Evolutionary conservation across 2,113 vertebrate genomes (phyloP), one percentile per base, ranked within the genome.

Genomic region (Ardeotis arabs): DNA sequence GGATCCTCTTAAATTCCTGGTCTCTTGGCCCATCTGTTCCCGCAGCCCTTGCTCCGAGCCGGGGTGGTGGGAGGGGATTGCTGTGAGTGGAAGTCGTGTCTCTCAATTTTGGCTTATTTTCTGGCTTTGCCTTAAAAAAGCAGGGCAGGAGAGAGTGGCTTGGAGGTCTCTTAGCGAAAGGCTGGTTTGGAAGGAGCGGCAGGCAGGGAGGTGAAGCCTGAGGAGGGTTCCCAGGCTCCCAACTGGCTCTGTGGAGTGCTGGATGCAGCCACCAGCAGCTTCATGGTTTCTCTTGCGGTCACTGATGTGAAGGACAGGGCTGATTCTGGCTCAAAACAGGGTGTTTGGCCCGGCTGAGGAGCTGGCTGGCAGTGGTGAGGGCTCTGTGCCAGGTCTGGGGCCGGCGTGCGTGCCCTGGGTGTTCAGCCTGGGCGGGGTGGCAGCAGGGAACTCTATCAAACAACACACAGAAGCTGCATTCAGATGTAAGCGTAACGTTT

Each of bases 291-390:
- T 25, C 12, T 55, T 80, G 25, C 3, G 11, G 28, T 56, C 59
- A 47, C 23, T n/a, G 64, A 23, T 37, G 39, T 27, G 83, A 44
- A 22, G 55, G 84, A 44, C 67, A 76, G 77, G 39, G 41, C 59
- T 79, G 2, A 1, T 55, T 67, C n/a, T 75, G 79, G 37, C 84
- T 83, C 49, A 58, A 4, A 85, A 21, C 2, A 0, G 33, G 41
- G 47, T 18, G 45, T 27, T 35, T 72, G 52, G 44, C 44, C 39
- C 3, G 1, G 53, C n/a, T 0, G 0, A 73, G 73, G 49, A 35
- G 21, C 58, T 72, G 77, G n/a, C 37, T 59, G 67, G 67, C 37
- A 14, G 23, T 1, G 1, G 29, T 12, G 41, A 33, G 59, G 60
- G 29, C 39, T 73, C 15, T 18, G 35, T 52, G 49, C 17, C 0